A percentile compares a stretch with the other conserved stretches of the same genome.
phyloP scores from a whole-genome alignment of 2,888 invertebrate genomes.

The Cheilosia soror region DNA sequence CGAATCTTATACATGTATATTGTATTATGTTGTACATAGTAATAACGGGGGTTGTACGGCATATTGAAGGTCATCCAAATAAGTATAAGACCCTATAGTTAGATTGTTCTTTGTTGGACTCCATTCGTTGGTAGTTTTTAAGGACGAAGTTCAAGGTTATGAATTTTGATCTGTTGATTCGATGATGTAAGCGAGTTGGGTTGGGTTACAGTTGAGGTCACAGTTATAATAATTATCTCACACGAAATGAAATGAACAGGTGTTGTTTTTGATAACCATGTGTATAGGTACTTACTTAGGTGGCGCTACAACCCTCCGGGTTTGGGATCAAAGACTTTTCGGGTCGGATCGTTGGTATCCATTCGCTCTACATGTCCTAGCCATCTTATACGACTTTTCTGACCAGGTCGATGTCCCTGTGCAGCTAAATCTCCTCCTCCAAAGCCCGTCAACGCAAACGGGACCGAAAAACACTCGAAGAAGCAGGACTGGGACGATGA shows the following conservation, averaged over 20 bases:
- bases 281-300: too few species aligned
- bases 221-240: neutral
- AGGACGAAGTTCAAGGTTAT: conserved; percentile 72
- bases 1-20: conserved; percentile 13
- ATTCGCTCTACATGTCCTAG: too few species aligned
- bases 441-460: too few species aligned
- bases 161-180: conserved; percentile 59
- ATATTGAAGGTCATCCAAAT: conserved; percentile 58
- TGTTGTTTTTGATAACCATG: too few species aligned
- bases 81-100: conserved; percentile 32
- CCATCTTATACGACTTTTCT: too few species aligned
- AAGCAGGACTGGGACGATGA: too few species aligned
- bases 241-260: neutral
- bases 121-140: conserved; percentile 16
- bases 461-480: too few species aligned
- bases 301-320: too few species aligned
- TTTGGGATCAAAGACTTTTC: too few species aligned
- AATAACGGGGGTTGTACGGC: conserved; percentile 50
- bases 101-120: conserved; percentile 31
- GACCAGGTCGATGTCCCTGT: too few species aligned
- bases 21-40: neutral
- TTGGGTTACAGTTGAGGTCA: neutral
- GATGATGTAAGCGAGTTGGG: conserved; percentile 35
- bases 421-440: too few species aligned
- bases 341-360: too few species aligned